Base-by-base conservation (phyloP, 2,888 invertebrate genomes). In the Harpagoxenus sublaevis region DNA sequence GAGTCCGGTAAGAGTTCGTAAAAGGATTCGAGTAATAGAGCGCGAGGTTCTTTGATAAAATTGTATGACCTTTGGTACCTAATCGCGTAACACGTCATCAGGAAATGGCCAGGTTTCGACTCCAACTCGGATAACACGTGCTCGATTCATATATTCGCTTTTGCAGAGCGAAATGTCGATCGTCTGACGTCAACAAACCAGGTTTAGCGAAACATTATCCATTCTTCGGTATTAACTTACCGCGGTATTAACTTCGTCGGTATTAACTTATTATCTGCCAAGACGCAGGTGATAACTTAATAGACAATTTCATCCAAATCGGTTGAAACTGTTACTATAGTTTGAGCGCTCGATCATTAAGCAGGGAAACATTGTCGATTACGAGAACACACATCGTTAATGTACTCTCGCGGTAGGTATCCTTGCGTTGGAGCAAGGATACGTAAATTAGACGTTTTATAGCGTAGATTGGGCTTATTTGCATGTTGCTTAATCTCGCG, bases 21-120 rank as follows among this genome's bases (percentile, higher is more conserved):
- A 84, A 84, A 84, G 82, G 73, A 73, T 82, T 73, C 66, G 31
- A 73, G 73, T 73, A 84, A 84, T 23, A 60, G 48, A 60, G 51
- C 12, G 28, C 55, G 42, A 62, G 60, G 23, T 12, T 53, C 8
- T 18, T 31, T 9, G 42, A 35, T 63, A 63, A 78, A 82, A 82
- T n/a, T n/a, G 45, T 48, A 23, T 60, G 79, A 81, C 62, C 79
- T 62, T 57, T 57, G 81, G 23, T 18, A n/a, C 42, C n/a, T n/a
- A 51, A 51, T 18, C 39, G 66, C 70, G 62, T 35, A 66, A 53
- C 57, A 77, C 81, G 79, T 68, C 68, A 60, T 62, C 78, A 23
- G 28, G 12, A 78, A 63, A 62, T 53, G 9, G 35, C 42, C 23
- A 31, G 1, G 68, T 31, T 78, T 31, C n/a, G n/a, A 42, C n/a